Conservation (phyloP, 2,888 invertebrate genomes). For the Drosophila siamana region DNA sequence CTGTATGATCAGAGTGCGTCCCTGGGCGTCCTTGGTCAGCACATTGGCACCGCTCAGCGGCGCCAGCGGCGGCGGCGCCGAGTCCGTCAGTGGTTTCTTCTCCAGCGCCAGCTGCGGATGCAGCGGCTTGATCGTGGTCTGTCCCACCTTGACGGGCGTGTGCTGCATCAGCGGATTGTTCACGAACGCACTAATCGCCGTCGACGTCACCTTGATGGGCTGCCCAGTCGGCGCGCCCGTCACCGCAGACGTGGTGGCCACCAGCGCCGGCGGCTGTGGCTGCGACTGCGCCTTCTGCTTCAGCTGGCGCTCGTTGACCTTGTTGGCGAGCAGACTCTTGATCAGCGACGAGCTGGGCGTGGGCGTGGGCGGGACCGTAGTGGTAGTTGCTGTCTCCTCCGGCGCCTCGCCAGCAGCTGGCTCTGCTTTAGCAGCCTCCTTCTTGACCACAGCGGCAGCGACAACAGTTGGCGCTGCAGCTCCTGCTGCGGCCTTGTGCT, state of each 20-base stretch:
- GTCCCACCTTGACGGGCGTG: conserved; percentile 84
- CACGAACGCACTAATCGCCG: conserved; percentile 84
- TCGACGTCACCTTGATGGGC: conserved; percentile 82
- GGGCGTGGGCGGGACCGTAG: too few relatives aligned
- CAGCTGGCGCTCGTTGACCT: conserved; percentile 92
- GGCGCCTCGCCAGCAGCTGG: conserved; percentile 6
- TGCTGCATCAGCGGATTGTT: conserved; percentile 84
- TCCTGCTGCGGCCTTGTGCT: conserved; percentile 55
- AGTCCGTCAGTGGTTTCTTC: conserved; percentile 80
- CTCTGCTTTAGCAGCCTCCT: conserved; percentile 30
- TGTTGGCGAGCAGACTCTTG: conserved; percentile 97
- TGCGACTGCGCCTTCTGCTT: conserved; percentile 86
- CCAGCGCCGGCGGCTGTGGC: conserved; percentile 80
- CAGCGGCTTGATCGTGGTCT: conserved; percentile 84
- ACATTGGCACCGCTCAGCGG: conserved; percentile 83
- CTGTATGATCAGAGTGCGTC: conserved; percentile 79
- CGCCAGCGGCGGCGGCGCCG: conserved; percentile 84
- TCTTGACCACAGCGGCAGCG: conserved; percentile 19
- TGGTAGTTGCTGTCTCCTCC: conserved; percentile 41
- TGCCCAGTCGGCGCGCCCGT: conserved; percentile 62
- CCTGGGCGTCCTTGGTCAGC: conserved; percentile 86
- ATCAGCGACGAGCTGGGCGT: conserved; percentile 91
- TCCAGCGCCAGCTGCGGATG: conserved; percentile 78
- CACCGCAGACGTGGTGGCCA: conserved; percentile 82
- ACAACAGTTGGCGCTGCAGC: background rate